Evolutionary conservation across 2,888 invertebrate genomes (phyloP).

Genomic region (Quadriops clusia): DNA sequence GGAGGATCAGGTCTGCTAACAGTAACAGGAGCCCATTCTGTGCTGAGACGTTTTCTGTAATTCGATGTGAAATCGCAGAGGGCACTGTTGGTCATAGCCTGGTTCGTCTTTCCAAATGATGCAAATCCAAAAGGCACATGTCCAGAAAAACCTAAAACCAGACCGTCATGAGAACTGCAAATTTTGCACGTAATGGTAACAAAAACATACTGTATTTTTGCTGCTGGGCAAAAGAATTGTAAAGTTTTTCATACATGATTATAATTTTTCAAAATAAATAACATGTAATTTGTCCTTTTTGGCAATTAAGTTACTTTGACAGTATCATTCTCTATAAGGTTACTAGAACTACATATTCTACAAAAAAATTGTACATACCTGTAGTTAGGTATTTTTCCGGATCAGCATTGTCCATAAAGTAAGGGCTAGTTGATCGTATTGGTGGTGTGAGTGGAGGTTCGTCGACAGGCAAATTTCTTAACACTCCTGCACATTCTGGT

Average conservation of each 20-base stretch:
- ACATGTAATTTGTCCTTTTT: not conserved
- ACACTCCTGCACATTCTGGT: constrained; percentile 54
- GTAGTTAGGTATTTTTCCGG: constrained; percentile 52
- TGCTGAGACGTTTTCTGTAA: constrained; percentile 57
- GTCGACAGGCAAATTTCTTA: constrained; percentile 47
- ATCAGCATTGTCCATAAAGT: constrained; percentile 52
- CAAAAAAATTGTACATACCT: too few relatives aligned
- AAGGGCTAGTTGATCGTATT: constrained; percentile 48
- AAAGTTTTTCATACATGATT: constrained; percentile 27
- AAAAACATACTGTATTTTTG: constrained; percentile 23
- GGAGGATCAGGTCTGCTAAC: constrained; percentile 42
- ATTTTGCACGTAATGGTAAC: not conserved
- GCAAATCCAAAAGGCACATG: constrained; percentile 55
- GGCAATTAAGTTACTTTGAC: constrained; percentile 1
- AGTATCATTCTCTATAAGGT: constrained; percentile 5
- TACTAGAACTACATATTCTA: constrained; percentile 2
- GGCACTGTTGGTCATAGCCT: constrained; percentile 56
- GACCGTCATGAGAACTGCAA: not conserved
- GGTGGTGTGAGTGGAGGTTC: constrained; percentile 48
- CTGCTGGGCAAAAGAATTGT: constrained; percentile 31
- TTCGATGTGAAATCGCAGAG: constrained; percentile 65
- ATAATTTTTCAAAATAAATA: not conserved
- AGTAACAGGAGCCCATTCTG: constrained; percentile 63
- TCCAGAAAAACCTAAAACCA: constrained; percentile 46
- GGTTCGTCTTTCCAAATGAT: constrained; percentile 51